Evolutionary conservation across 2,113 vertebrate species (phyloP).

Genomic region (Vimba vimba): DNA sequence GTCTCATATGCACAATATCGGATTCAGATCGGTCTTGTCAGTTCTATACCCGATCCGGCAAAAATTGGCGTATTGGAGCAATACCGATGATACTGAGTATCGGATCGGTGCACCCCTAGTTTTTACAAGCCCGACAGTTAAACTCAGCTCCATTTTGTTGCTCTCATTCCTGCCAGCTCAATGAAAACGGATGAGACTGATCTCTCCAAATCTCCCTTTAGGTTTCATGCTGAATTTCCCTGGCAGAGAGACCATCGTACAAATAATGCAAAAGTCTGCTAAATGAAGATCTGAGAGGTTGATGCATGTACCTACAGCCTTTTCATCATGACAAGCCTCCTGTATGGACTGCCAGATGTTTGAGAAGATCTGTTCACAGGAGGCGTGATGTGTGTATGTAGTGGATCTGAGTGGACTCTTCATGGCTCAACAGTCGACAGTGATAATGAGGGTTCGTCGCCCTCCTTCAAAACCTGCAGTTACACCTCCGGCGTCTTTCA

Average conservation of each 20-base stretch:
- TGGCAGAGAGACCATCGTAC: not conserved
- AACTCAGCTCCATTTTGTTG: too few relatives aligned
- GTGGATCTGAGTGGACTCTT: not conserved
- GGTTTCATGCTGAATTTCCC: not conserved
- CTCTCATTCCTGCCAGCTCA: too few relatives aligned
- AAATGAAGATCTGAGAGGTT: not conserved
- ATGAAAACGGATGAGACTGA: too few relatives aligned
- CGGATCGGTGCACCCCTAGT: too few relatives aligned
- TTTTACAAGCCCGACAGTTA: too few relatives aligned
- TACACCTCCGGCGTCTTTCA: slow-evolving; percentile 39
- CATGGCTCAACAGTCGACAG: slow-evolving; percentile 12
- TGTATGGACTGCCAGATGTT: not conserved
- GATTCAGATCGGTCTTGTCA: too few relatives aligned
- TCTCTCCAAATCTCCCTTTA: not conserved
- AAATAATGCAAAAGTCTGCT: not conserved
- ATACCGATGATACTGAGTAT: too few relatives aligned
- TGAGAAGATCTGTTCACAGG: too few relatives aligned
- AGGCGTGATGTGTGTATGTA: not conserved
- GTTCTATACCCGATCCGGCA: too few relatives aligned
- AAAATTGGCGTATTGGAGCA: too few relatives aligned
- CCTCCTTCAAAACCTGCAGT: slow-evolving; percentile 62
- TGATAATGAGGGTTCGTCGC: slow-evolving; percentile 58
- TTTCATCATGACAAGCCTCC: not conserved
- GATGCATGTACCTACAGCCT: not conserved
- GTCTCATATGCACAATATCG: too few relatives aligned